phyloP scores from a whole-genome alignment of 1,140 invertebrate genomes.

The Brachionus plicatilis region DNA sequence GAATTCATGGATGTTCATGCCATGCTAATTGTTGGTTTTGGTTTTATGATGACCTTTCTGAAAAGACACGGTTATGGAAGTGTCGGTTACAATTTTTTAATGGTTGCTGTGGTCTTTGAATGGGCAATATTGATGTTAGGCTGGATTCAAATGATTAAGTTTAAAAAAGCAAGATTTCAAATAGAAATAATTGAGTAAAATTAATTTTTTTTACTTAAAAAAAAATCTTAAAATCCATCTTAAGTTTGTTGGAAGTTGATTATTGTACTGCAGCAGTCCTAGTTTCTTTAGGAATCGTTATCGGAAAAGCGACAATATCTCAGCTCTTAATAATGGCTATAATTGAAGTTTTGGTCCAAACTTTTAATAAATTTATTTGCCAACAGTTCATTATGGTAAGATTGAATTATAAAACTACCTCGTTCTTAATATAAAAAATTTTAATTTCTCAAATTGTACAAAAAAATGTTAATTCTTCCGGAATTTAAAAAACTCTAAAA shows the following conservation, averaged over 20 bases:
- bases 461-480: too few relatives aligned
- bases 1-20: conserved; percentile 57
- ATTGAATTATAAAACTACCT: neutral
- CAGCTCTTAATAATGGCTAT: conserved; percentile 76
- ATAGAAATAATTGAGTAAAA: neutral
- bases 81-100: conserved; percentile 42
- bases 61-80: conserved; percentile 65
- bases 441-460: too few relatives aligned
- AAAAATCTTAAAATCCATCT: too few relatives aligned
- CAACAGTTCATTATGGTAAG: conserved; percentile 52
- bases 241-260: conserved; percentile 73
- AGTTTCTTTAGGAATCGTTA: conserved; percentile 82
- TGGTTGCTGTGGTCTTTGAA: conserved; percentile 42
- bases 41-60: conserved; percentile 86
- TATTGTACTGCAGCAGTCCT: conserved; percentile 79
- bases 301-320: conserved; percentile 75
- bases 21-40: conserved; percentile 90
- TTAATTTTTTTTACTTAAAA: too few relatives aligned
- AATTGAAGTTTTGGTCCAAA: conserved; percentile 67
- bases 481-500: too few relatives aligned
- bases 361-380: conserved; percentile 72
- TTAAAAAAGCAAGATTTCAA: neutral
- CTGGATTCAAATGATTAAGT: neutral
- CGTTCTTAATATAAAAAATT: too few relatives aligned
- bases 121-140: conserved; percentile 41